Conservation (phyloP, 2,113 vertebrate species). For the Thunnus maccoyii region DNA sequence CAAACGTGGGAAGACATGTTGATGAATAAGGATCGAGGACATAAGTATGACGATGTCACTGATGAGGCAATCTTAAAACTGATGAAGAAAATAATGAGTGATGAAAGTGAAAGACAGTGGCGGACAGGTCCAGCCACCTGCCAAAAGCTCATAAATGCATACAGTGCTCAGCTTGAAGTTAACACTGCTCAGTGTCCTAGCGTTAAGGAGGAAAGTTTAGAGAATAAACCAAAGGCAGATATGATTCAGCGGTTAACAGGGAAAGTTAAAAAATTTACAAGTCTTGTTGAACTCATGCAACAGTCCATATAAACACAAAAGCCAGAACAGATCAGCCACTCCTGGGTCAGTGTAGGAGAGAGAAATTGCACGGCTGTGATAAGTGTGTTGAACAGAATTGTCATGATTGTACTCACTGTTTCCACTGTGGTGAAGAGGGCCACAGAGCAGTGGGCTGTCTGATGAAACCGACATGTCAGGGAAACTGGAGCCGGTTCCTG, state of each 20-base stretch:
- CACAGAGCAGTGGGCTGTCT: conserved; percentile 44
- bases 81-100: conserved; percentile 20
- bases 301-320: not conserved
- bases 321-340: not conserved
- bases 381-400: conserved; percentile 7
- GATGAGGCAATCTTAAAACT: conserved; percentile 28
- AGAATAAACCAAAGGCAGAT: not conserved
- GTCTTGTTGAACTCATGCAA: not conserved
- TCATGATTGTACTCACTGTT: conserved; percentile 33
- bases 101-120: conserved; percentile 28
- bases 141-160: conserved; percentile 3
- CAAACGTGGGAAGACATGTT: too few relatives aligned
- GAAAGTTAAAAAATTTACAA: conserved; percentile 4
- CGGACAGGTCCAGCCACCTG: not conserved
- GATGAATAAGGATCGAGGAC: not conserved
- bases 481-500: conserved; percentile 36
- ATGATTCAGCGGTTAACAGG: conserved; percentile 7
- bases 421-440: conserved; percentile 28
- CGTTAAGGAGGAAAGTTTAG: not conserved
- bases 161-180: not conserved
- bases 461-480: not conserved
- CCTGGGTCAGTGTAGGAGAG: not conserved
- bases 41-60: conserved; percentile 23
- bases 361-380: not conserved
- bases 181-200: not conserved